Percentiles rank a stretch among this genome's conserved stretches.
Evolutionary conservation across 2,797 vertebrate genomes (phyloP).

Genomic region (Pterois miles): DNA sequence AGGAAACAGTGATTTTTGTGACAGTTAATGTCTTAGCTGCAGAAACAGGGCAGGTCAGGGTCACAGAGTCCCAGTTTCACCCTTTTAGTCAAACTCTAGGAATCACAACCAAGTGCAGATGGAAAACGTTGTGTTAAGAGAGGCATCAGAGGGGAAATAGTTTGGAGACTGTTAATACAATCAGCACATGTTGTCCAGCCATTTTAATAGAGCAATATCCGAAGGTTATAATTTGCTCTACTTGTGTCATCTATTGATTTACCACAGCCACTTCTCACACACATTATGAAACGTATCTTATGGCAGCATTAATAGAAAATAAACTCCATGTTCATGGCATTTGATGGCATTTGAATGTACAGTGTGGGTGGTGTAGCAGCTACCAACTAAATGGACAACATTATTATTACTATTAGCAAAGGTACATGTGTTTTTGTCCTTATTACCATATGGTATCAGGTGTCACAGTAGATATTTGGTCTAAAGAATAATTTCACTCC

Average conservation of each 20-base stretch:
- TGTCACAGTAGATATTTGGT: not conserved
- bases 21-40: slow-evolving; percentile 14
- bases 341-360: slow-evolving; percentile 32
- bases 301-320: slow-evolving; percentile 53
- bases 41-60: slow-evolving; percentile 26
- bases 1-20: slow-evolving; percentile 31
- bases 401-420: not conserved
- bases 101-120: slow-evolving; percentile 18
- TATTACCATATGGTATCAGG: not conserved
- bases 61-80: slow-evolving; percentile 32
- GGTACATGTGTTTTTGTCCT: not conserved
- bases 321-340: too few relatives aligned
- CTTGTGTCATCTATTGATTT: slow-evolving; percentile 36
- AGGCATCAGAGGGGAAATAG: slow-evolving; percentile 30
- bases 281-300: slow-evolving; percentile 46
- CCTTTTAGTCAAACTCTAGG: slow-evolving; percentile 19
- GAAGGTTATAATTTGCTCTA: slow-evolving; percentile 42
- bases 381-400: slow-evolving; percentile 18
- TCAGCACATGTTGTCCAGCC: slow-evolving; percentile 46
- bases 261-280: slow-evolving; percentile 18
- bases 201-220: slow-evolving; percentile 44
- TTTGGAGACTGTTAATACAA: slow-evolving; percentile 38
- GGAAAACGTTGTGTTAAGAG: slow-evolving; percentile 12
- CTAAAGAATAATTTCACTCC: not conserved
- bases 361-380: not conserved